Evolutionary conservation across 2,888 invertebrate species (phyloP), one percentile per base, ranked within the genome.

Genomic region (Ptychoptera contaminata): DNA sequence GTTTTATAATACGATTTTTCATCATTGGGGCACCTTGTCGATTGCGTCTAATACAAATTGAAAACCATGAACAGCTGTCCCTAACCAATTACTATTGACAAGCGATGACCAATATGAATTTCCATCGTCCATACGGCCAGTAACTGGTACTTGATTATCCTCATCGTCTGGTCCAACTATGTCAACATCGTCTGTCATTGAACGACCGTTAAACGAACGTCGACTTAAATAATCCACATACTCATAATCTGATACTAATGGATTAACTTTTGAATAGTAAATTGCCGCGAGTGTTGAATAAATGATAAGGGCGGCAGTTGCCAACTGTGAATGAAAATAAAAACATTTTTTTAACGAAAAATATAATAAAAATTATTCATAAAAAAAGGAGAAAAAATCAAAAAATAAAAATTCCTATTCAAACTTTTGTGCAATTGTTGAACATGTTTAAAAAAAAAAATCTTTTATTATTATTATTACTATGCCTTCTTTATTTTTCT

Each of bases 251-350:
- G 79, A 77, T n/a, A 81, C 71, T 48, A 83, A 72, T 40, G 85
- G 84, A 65, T 86, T 86, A 60, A 86, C 84, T 64, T 86, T 86
- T 43, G 87, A 85, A 65, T 85, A 87, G 65, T 86, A 86, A 57
- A 86, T 80, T 45, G 87, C 87, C 2, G 87, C 86, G 54, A 87
- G 74, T 44, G 84, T 84, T 46, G 86, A 86, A 68, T 87, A 87
- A 53, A 86, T 77, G 30, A 87, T 72, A 37, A 87, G 68, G 6
- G 77, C 73, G 1, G 86, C 85, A 8, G 87, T 87, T 57, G 81
- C 80, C 40, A 87, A 71, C 86, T 87, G 69, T 51, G 72, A 69
- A 14, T 12, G 8, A 14, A 36, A 8, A 14, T 5, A 12, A 36
- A 11, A 12, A 12, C 2, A 36, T 8, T 36, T 5, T 14, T 36